These are phyloP conservation scores for Aphelinus certus DNA, from an alignment of 1,140 invertebrate genomes.

Conservation along the genomic window DNA sequence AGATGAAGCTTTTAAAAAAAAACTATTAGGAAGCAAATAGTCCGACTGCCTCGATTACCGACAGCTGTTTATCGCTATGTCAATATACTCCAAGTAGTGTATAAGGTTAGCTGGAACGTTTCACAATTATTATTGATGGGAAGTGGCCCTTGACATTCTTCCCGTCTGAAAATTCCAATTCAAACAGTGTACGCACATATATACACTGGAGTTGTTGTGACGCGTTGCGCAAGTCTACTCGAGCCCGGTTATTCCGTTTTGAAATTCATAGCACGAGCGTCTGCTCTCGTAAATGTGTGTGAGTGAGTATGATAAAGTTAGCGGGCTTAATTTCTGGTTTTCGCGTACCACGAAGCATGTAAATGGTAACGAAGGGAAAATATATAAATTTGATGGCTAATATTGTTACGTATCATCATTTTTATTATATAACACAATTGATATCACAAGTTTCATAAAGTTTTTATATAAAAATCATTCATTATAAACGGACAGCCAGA, in stretches of 20 bases:
- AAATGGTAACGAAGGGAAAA: neutral
- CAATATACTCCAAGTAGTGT: too few relatives aligned
- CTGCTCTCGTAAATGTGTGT: neutral
- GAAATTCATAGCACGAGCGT: conserved; percentile 17
- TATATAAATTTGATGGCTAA: conserved; percentile 9
- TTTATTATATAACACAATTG: conserved; percentile 30
- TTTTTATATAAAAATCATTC: conserved; percentile 22
- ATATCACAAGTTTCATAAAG: conserved; percentile 27
- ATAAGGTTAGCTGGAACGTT: conserved; percentile 2
- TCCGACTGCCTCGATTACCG: too few relatives aligned
- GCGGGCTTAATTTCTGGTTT: conserved; percentile 2
- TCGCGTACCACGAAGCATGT: neutral
- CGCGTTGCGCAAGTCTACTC: conserved; percentile 23
- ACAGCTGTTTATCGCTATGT: too few relatives aligned
- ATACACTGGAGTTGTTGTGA: conserved; percentile 14
- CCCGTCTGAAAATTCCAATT: conserved; percentile 22
- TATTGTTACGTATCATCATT: conserved; percentile 9
- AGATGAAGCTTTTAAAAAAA: too few relatives aligned
- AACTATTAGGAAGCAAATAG: too few relatives aligned
- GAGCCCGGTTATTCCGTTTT: conserved; percentile 13
- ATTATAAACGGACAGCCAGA: conserved; percentile 15
- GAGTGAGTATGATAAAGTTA: conserved; percentile 16
- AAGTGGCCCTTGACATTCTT: conserved; percentile 18
- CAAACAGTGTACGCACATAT: conserved; percentile 15
- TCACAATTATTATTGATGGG: conserved; percentile 21